Evolutionary conservation across 2,888 invertebrate genomes (phyloP).

Genomic region (Pristionchus fissidentatus): DNA sequence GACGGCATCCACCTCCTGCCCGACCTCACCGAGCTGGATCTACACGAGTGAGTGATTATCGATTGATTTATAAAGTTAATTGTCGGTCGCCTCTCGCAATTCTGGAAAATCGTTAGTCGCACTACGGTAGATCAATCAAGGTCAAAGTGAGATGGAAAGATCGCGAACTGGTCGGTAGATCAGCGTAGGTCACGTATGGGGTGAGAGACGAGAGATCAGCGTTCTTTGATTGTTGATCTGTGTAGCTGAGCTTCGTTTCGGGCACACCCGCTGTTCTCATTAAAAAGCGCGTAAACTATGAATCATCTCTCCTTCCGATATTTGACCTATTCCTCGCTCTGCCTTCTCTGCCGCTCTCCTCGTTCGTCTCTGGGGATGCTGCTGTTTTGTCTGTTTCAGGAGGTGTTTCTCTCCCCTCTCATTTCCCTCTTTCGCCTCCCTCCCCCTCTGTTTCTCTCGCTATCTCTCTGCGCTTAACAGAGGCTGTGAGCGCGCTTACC

Average conservation of each 20-base stretch:
- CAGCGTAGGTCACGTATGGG: too few species aligned
- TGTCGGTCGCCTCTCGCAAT: background rate
- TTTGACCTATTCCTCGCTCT: constrained; percentile 18
- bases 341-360: constrained; percentile 14
- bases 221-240: too few species aligned
- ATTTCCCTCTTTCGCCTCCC: background rate
- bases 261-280: too few species aligned
- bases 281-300: background rate
- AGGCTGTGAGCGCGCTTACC: too few species aligned
- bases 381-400: too few species aligned
- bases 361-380: constrained; percentile 3
- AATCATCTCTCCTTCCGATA: background rate
- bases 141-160: too few species aligned
- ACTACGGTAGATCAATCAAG: background rate
- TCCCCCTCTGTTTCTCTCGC: too few species aligned
- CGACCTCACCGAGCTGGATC: constrained; percentile 85
- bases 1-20: constrained; percentile 95
- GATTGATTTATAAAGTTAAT: background rate
- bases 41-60: constrained; percentile 66
- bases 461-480: too few species aligned
- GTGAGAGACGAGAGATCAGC: too few species aligned
- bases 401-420: background rate
- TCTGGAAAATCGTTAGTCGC: background rate
- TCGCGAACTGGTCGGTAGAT: too few species aligned
- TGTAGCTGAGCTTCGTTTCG: too few species aligned